Evolutionary conservation across 2,113 vertebrate species (phyloP).

Genomic region (Eurypyga helias): DNA sequence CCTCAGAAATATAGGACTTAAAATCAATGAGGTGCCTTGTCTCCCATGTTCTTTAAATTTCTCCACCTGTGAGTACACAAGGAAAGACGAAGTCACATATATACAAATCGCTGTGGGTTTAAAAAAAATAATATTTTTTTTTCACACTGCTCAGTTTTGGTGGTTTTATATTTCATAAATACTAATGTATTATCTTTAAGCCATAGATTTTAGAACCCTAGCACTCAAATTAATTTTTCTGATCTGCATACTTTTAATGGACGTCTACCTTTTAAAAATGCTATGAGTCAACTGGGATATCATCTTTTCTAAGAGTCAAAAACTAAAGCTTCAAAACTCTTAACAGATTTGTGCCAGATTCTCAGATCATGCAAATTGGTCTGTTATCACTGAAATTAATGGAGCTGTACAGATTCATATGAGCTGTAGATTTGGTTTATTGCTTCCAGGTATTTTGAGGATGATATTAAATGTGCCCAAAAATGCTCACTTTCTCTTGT

Average conservation of each 20-base stretch:
- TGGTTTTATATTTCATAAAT: not conserved
- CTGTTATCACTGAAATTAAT: not conserved
- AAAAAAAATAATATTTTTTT: not conserved
- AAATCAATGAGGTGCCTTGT: not conserved
- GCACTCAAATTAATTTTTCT: not conserved
- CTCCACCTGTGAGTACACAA: not conserved
- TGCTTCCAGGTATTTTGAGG: not conserved
- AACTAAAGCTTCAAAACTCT: not conserved
- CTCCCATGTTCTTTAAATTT: not conserved
- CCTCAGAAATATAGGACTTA: not conserved
- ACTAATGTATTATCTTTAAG: not conserved
- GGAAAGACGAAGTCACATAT: rapidly evolving
- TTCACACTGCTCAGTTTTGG: not conserved
- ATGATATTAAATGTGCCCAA: not conserved
- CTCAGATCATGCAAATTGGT: not conserved
- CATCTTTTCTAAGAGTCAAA: not conserved
- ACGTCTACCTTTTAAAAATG: not conserved
- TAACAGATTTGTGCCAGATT: not conserved
- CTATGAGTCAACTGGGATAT: not conserved
- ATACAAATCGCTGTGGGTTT: not conserved
- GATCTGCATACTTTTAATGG: not conserved
- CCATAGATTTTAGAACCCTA: not conserved
- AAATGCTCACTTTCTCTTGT: not conserved
- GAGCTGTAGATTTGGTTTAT: not conserved
- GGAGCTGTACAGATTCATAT: not conserved